Percentiles rank a stretch among this genome's conserved stretches.
Evolutionary conservation across 2,113 vertebrate species (phyloP).

Genomic region (Ifrita kowaldi): DNA sequence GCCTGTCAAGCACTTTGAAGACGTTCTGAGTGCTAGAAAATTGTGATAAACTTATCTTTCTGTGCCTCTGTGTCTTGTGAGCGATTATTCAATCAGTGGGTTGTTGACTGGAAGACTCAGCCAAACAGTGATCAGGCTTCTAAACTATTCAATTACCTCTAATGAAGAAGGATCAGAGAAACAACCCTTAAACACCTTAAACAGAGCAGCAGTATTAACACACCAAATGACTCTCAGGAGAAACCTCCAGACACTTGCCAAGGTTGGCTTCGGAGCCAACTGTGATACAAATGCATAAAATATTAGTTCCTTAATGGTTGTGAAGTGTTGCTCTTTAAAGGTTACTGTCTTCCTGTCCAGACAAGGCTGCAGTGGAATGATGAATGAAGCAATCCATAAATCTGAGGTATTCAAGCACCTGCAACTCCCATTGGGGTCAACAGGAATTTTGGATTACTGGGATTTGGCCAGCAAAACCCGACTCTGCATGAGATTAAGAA

Average conservation of each 20-base stretch:
- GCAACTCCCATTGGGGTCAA: constrained; percentile 5
- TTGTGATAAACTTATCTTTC: constrained; percentile 17
- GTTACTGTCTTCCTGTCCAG: constrained; percentile 59
- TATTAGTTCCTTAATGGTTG: constrained; percentile 52
- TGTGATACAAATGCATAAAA: constrained; percentile 56
- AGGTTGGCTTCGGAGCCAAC: constrained; percentile 48
- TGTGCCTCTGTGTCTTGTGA: neutral
- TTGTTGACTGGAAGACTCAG: constrained; percentile 28
- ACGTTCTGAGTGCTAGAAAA: constrained; percentile 28
- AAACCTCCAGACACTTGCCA: constrained; percentile 50
- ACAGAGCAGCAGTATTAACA: constrained; percentile 42
- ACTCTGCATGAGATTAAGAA: neutral
- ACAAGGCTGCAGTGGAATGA: constrained; percentile 23
- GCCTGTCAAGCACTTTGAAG: constrained; percentile 15
- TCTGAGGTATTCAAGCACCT: constrained; percentile 31
- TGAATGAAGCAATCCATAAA: neutral
- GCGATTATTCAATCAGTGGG: neutral
- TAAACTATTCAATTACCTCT: constrained; percentile 47
- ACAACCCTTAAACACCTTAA: constrained; percentile 52
- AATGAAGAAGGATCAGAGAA: constrained; percentile 51
- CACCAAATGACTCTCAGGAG: constrained; percentile 50
- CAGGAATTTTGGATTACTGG: neutral
- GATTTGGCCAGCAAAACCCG: neutral
- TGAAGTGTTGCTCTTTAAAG: constrained; percentile 58
- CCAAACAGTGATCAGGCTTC: constrained; percentile 3